Base-by-base conservation (phyloP, 2,113 vertebrate genomes). In the Cathartes aura region DNA sequence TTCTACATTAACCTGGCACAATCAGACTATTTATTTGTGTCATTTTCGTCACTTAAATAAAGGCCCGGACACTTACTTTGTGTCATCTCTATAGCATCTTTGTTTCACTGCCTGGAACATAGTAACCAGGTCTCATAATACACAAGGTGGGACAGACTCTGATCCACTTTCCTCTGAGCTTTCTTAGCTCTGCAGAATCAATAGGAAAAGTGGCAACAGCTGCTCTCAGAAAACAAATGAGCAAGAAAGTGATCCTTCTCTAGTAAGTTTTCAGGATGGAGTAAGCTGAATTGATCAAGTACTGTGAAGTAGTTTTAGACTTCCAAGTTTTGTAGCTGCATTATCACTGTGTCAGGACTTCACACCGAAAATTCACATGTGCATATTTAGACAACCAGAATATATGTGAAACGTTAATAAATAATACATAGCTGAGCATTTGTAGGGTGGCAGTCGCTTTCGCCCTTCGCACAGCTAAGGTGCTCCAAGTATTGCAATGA, bases 401-500 rank as follows among this genome's bases (percentile, higher is more conserved):
- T 23, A 19, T 26, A 4, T 16, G 16, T 64, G 63, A 64, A 68
- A 50, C 60, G 32, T 4, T 59, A 55, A 43, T 47, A 52, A 67
- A 32, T 55, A 63, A 43, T 10, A 27, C 42, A 13, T 32, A 47
- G 34, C 34, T 48, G 68, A 27, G 27, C 48, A 53, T 40, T 74
- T 78, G 30, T 45, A 42, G 22, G 15, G 55, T 45, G 56, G 34
- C 13, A 18, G 59, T 84, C 18, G 2, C 38, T 48, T 56, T 32
- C 36, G 50, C 38, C 38, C 43, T 56, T 84, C 2, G 1, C 12
- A 3, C 1, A 1, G 5, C 8, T 8, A 8, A 17, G 19, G 9
- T 52, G 38, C 14, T 47, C 1, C 4, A 66, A 53, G 18, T n/a
- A 7, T 29, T 67, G 56, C 58, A 50, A 1, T 6, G 15, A 20